phyloP scores from a whole-genome alignment of 2,113 vertebrate species.

The Lasiurus cinereus region DNA sequence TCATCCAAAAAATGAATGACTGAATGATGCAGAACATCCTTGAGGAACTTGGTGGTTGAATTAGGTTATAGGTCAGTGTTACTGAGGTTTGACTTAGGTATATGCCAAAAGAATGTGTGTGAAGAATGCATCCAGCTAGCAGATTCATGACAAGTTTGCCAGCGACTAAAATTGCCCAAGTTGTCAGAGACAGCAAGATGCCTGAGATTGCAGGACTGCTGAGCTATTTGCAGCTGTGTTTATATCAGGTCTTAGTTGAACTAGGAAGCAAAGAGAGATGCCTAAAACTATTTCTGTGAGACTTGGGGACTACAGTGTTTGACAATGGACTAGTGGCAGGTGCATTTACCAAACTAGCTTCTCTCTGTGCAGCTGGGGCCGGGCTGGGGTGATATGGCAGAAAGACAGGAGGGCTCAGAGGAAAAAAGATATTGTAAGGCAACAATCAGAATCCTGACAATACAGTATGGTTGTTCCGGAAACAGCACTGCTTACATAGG shows the following conservation, averaged over 20 bases:
- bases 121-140: neutral
- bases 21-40: conserved; percentile 21
- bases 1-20: neutral
- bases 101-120: neutral
- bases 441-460: neutral
- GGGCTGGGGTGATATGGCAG: neutral
- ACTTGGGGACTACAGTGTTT: neutral
- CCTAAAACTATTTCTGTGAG: neutral
- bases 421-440: neutral
- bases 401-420: neutral
- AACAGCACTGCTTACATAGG: neutral
- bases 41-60: neutral
- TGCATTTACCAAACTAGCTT: neutral
- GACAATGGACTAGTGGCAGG: neutral
- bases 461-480: neutral
- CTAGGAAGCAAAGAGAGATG: neutral
- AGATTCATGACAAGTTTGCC: neutral
- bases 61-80: neutral
- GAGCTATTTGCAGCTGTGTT: neutral
- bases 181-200: neutral
- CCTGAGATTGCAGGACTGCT: neutral
- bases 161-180: neutral
- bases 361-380: neutral
- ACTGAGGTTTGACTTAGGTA: conserved; percentile 19
- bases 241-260: neutral